Conservation (phyloP, 2,797 vertebrate species). For the Chlorospingus semifuscus region DNA sequence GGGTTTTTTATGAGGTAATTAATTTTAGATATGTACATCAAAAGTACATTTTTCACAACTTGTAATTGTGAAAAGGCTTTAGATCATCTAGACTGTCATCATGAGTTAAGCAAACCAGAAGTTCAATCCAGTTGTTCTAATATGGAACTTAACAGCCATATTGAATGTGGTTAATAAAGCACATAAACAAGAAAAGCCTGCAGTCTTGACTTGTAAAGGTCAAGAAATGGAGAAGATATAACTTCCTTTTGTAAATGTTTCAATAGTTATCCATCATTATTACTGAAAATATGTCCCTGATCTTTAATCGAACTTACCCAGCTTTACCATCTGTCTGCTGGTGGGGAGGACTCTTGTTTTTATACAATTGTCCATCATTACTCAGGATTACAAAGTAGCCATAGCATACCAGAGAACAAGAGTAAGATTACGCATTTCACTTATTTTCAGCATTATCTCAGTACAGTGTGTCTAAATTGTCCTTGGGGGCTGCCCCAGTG, state of each 20-base stretch:
- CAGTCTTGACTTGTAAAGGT: background rate
- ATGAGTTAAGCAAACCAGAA: background rate
- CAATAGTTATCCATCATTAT: background rate
- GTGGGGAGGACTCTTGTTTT: background rate
- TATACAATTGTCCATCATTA: background rate
- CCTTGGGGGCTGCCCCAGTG: background rate
- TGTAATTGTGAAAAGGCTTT: background rate
- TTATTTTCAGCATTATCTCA: background rate
- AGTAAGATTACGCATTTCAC: background rate
- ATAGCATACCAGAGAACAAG: background rate
- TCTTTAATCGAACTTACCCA: background rate
- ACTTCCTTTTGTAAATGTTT: background rate
- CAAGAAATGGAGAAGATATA: background rate
- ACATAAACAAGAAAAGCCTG: background rate
- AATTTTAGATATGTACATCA: background rate
- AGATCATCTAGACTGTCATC: background rate
- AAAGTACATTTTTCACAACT: background rate
- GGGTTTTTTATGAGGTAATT: background rate
- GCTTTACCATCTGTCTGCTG: background rate
- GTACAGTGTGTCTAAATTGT: background rate
- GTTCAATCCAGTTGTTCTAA: background rate
- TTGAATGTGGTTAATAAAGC: background rate
- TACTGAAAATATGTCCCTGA: background rate
- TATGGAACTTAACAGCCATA: background rate
- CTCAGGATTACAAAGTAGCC: background rate